A percentile compares a stretch with the other conserved stretches of the same genome.
phyloP scores from a whole-genome alignment of 2,888 invertebrate genomes.

The Formica aserva region DNA sequence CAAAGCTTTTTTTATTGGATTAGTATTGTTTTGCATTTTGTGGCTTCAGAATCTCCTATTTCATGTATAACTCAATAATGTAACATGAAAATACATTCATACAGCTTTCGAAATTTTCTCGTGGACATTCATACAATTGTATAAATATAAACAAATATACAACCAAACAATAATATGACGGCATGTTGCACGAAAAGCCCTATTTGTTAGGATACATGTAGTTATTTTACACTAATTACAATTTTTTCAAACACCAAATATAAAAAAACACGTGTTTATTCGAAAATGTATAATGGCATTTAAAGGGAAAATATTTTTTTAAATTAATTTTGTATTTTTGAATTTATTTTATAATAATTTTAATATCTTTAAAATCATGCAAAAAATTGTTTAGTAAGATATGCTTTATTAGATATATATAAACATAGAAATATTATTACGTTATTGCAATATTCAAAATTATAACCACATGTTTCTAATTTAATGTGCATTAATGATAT shows the following conservation, averaged over 20 bases:
- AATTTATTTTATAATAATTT: neutral
- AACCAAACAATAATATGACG: neutral
- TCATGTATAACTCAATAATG: neutral
- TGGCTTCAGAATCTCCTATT: neutral
- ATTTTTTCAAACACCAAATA: neutral
- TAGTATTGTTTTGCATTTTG: constrained; percentile 13
- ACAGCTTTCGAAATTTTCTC: neutral
- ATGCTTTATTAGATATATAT: neutral
- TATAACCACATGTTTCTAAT: neutral
- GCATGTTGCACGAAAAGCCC: neutral
- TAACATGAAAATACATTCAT: neutral
- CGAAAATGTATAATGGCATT: neutral
- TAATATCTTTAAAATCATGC: neutral
- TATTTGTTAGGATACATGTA: neutral
- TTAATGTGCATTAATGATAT: neutral
- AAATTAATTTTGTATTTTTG: neutral
- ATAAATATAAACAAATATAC: neutral
- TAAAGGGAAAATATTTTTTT: neutral
- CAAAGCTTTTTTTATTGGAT: neutral
- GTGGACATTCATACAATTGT: neutral
- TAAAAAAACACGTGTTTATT: neutral
- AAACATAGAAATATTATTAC: neutral
- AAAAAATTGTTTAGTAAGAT: neutral
- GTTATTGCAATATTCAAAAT: neutral
- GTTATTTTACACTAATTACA: neutral